Evolutionary conservation across 1,140 invertebrate species (phyloP), one percentile per base, ranked within the genome.

Genomic region (Ericerus pela): DNA sequence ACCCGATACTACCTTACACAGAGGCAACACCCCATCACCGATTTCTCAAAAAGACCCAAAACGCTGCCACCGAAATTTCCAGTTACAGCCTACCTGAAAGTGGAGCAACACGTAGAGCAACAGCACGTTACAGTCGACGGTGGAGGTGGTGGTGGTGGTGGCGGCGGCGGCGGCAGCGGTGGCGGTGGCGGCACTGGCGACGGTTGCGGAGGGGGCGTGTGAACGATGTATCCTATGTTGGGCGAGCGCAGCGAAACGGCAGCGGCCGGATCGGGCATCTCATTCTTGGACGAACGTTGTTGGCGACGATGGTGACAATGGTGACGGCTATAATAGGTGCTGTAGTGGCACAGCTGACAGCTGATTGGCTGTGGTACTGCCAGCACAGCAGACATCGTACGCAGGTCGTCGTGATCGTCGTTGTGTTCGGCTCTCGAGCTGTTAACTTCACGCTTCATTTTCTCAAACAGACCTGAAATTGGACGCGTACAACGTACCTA

Each of bases 401-500:
- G 20, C 20, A 47, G 3, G 4, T 47, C 11, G n/a, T n/a, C 20
- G 26, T 47, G 20, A 47, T 47, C 41, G 20, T 47, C 26, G 41
- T 47, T 24, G 41, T 24, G 26, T 18, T 24, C 26, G 8, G 41
- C 26, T 47, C 41, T 47, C 20, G 41, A 47, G 26, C 10, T 24
- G n/a, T n/a, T n/a, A 47, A 47, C 41, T 47, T 47, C 41, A 47
- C 41, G 41, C 41, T 47, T 47, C 41, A 47, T 47, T 47, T 47
- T 47, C 41, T 24, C 10, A 24, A 8, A 10, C n/a, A 8, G 30
- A n/a, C n/a, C n/a, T 10, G 30, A 33, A 33, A 8, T 8, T n/a
- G 8, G n/a, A 10, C 8, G 30, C 30, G 30, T 10, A 33, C 8
- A 33, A 33, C n/a, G 8, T 33, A 8, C 8, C n/a, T 10, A 10